Evolutionary conservation across 2,797 vertebrate species (phyloP).

Genomic region (Poeciliopsis presidionis): DNA sequence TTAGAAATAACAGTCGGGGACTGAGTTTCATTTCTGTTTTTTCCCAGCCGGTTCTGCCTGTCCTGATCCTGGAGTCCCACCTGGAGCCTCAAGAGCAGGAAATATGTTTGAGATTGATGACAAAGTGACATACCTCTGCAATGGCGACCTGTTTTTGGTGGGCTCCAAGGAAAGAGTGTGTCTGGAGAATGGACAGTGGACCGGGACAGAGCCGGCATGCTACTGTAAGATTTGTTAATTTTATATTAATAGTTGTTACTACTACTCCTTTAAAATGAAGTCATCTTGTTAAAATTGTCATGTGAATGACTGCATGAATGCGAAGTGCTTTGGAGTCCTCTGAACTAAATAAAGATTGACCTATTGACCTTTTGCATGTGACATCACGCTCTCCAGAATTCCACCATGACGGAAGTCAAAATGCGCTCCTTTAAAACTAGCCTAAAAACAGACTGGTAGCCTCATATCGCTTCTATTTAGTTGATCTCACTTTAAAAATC

Average conservation of each 20-base stretch:
- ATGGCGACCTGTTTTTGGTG: slow-evolving; percentile 49
- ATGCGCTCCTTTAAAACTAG: too few relatives aligned
- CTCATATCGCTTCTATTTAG: too few relatives aligned
- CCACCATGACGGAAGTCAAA: too few relatives aligned
- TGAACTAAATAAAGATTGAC: neutral
- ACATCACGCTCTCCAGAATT: too few relatives aligned
- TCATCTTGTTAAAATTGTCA: neutral
- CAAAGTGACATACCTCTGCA: slow-evolving; percentile 66
- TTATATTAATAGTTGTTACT: neutral
- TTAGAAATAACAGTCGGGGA: neutral
- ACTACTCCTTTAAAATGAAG: neutral
- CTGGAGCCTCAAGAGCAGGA: slow-evolving; percentile 61
- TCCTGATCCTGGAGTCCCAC: slow-evolving; percentile 72
- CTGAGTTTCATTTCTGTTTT: neutral
- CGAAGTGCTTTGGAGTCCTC: neutral
- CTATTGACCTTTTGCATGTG: too few relatives aligned
- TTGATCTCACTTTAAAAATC: too few relatives aligned
- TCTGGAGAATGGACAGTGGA: slow-evolving; percentile 66
- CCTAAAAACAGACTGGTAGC: too few relatives aligned
- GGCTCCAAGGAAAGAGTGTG: slow-evolving; percentile 66
- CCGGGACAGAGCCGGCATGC: slow-evolving; percentile 68
- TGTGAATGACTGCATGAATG: neutral
- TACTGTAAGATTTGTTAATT: slow-evolving; percentile 67
- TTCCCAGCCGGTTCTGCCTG: slow-evolving; percentile 52
- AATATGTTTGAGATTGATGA: slow-evolving; percentile 56